phyloP scores from a whole-genome alignment of 2,888 invertebrate genomes.

The Dryocosmus kuriphilus region DNA sequence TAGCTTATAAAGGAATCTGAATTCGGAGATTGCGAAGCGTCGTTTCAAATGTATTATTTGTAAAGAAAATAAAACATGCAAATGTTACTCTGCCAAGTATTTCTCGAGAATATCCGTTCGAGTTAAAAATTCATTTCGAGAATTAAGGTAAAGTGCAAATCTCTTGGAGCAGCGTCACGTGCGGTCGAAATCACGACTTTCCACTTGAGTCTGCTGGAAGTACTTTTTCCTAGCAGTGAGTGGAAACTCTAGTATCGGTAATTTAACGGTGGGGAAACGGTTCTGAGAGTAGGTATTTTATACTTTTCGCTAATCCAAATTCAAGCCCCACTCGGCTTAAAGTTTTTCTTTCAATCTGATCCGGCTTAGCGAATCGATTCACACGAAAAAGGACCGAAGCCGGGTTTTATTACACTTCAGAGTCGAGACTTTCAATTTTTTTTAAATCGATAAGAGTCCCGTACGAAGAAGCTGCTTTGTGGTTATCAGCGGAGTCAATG shows the following conservation, averaged over 20 bases:
- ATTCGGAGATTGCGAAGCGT: too few species aligned
- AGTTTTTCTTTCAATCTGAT: constrained; percentile 25
- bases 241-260: constrained; percentile 36
- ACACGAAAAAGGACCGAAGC: constrained; percentile 2
- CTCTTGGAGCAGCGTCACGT: constrained; percentile 14
- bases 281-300: constrained; percentile 30
- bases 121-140: constrained; percentile 10
- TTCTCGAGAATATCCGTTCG: neutral
- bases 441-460: neutral
- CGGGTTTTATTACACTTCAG: neutral
- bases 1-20: neutral
- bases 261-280: constrained; percentile 31
- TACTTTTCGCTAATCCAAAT: constrained; percentile 35
- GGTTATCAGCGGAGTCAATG: neutral
- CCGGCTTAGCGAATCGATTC: constrained; percentile 23
- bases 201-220: constrained; percentile 25
- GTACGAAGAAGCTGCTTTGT: neutral
- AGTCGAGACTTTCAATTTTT: neutral
- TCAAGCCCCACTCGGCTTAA: constrained; percentile 31
- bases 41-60: neutral
- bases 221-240: constrained; percentile 32
- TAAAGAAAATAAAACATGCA: neutral
- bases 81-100: neutral
- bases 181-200: constrained; percentile 36
- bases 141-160: constrained; percentile 30